Conservation (phyloP, 2,113 vertebrate genomes). For the Polypterus bichir region DNA sequence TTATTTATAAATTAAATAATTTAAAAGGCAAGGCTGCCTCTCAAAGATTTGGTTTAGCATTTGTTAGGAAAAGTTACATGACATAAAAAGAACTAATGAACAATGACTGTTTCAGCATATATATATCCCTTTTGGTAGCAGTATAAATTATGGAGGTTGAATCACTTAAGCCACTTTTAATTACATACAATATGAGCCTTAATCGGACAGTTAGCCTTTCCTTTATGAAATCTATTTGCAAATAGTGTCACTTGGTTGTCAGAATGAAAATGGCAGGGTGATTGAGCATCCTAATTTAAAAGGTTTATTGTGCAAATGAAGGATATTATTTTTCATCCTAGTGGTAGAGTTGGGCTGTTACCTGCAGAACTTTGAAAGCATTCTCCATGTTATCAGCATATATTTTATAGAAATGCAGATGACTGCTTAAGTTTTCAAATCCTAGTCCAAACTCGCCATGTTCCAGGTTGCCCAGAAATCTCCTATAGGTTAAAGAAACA, state of each 20-base stretch:
- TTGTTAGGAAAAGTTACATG: slow-evolving; percentile 60
- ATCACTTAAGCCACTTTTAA: slow-evolving; percentile 69
- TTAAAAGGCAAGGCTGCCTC: slow-evolving; percentile 24
- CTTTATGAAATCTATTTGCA: slow-evolving; percentile 64
- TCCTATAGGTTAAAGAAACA: slow-evolving; percentile 26
- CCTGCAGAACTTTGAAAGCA: slow-evolving; percentile 57
- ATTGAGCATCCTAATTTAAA: slow-evolving; percentile 68
- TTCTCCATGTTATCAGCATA: slow-evolving; percentile 58
- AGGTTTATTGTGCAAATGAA: slow-evolving; percentile 17
- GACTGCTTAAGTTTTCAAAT: slow-evolving; percentile 57
- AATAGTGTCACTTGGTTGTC: slow-evolving; percentile 68
- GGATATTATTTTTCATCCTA: too few species aligned
- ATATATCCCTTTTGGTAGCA: slow-evolving; percentile 58
- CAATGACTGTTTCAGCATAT: slow-evolving; percentile 52
- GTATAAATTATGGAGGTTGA: slow-evolving; percentile 62
- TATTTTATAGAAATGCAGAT: slow-evolving; percentile 55
- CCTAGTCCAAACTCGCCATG: slow-evolving; percentile 46
- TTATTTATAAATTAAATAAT: too few species aligned
- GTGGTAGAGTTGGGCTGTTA: slow-evolving; percentile 35
- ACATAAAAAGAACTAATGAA: slow-evolving; percentile 69
- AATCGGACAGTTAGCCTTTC: slow-evolving; percentile 75
- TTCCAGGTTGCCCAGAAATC: slow-evolving; percentile 56
- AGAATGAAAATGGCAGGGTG: slow-evolving; percentile 73
- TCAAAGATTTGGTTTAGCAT: slow-evolving; percentile 57
- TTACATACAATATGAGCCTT: slow-evolving; percentile 63